Conservation (phyloP, 2,797 vertebrate species). For the Acrocephalus scirpaceus region DNA sequence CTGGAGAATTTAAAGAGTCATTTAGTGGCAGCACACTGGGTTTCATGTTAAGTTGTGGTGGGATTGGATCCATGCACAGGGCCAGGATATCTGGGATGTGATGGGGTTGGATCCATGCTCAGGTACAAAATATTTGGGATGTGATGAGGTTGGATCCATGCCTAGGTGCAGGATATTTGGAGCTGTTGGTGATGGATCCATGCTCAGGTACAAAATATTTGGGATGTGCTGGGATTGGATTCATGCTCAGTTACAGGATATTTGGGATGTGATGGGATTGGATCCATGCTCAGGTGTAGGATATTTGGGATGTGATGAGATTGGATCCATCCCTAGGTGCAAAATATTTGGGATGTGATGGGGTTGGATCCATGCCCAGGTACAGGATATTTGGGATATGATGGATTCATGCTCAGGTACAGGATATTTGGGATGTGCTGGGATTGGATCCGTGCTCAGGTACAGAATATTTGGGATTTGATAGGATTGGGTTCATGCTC, state of each 20-base stretch:
- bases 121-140: neutral
- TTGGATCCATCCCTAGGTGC: too few relatives aligned
- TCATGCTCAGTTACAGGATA: fast-evolving
- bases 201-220: neutral
- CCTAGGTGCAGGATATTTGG: too few relatives aligned
- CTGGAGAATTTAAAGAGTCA: fast-evolving
- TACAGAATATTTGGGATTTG: neutral
- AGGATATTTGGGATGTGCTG: too few relatives aligned
- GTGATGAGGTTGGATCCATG: neutral
- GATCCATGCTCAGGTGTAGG: neutral
- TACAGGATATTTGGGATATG: neutral
- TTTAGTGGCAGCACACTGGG: fast-evolving
- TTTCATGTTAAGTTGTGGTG: fast-evolving
- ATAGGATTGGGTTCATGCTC: neutral
- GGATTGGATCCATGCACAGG: too few relatives aligned
- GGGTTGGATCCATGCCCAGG: neutral
- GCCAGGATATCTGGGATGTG: neutral
- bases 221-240: neutral
- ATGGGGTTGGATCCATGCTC: neutral
- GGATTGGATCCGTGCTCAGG: too few relatives aligned
- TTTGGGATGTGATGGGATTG: neutral
- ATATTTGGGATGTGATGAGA: neutral
- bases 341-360: too few relatives aligned
- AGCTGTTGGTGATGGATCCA: neutral
- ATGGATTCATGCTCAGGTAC: too few relatives aligned